A percentile compares a stretch with the other conserved stretches of the same genome.
phyloP scores from a whole-genome alignment of 1,140 invertebrate species.

The Platyura marginata region DNA sequence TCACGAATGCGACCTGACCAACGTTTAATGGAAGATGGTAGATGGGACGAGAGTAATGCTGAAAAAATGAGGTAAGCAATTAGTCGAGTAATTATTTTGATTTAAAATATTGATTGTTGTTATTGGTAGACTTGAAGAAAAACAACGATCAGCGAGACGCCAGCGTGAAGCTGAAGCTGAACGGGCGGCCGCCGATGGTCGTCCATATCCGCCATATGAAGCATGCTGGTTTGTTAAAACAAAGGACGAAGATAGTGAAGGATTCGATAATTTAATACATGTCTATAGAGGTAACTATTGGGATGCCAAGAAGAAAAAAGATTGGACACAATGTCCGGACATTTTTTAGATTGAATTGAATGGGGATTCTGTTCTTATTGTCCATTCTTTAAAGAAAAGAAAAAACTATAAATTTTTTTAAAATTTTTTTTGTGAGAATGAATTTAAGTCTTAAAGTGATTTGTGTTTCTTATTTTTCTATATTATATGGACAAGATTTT shows the following conservation, averaged over 20 bases:
- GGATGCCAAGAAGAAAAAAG: slow-evolving; percentile 70
- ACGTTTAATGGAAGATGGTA: slow-evolving; percentile 89
- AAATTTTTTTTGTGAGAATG: background rate
- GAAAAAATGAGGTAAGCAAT: slow-evolving; percentile 40
- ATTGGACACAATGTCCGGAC: slow-evolving; percentile 84
- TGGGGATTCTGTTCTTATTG: background rate
- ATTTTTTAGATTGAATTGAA: slow-evolving; percentile 47
- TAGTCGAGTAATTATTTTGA: background rate
- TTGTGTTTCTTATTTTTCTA: too few relatives aligned
- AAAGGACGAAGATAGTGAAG: slow-evolving; percentile 36
- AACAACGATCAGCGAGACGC: slow-evolving; percentile 62
- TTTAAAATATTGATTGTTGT: slow-evolving; percentile 7
- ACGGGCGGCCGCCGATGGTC: slow-evolving; percentile 47
- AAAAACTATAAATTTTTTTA: background rate
- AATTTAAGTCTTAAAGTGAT: background rate
- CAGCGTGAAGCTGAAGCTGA: slow-evolving; percentile 63
- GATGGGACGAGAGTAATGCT: slow-evolving; percentile 91
- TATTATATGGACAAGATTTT: too few relatives aligned
- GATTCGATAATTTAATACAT: slow-evolving; percentile 66
- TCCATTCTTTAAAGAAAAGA: too few relatives aligned
- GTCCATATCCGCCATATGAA: slow-evolving; percentile 54
- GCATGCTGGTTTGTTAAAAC: slow-evolving; percentile 85
- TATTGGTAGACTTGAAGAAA: slow-evolving; percentile 83
- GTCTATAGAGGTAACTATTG: slow-evolving; percentile 83
- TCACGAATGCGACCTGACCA: slow-evolving; percentile 87